Evolutionary conservation across 1,140 invertebrate genomes (phyloP).

Genomic region (Microplitis demolitor): DNA sequence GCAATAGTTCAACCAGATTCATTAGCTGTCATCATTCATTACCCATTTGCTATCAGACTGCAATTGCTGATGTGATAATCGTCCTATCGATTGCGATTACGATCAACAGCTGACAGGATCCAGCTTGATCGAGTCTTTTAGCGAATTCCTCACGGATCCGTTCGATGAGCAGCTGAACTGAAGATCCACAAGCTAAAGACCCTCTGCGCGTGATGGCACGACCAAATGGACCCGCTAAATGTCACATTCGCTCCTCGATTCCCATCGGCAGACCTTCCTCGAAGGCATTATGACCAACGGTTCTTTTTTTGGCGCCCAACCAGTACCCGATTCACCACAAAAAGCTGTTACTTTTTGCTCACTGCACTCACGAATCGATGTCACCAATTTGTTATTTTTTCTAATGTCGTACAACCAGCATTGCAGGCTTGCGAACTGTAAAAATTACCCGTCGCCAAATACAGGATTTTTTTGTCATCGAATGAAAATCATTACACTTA

Average conservation of each 20-base stretch:
- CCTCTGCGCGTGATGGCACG: conserved; percentile 13
- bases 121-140: neutral
- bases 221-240: conserved; percentile 13
- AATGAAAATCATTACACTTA: no score
- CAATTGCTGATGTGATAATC: neutral
- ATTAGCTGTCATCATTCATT: neutral
- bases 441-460: no score
- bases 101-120: no score
- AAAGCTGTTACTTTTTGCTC: neutral
- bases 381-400: no score
- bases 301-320: neutral
- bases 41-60: neutral
- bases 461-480: no score
- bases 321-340: neutral
- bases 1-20: no score
- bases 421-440: no score
- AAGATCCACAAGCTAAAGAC: neutral
- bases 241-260: neutral
- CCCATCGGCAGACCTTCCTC: conserved; percentile 16
- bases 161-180: conserved; percentile 6
- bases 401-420: no score
- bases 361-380: neutral
- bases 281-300: neutral
- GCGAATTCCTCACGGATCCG: conserved; percentile 3
- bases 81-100: no score